Base-by-base conservation (phyloP, 2,113 vertebrate species). In the Scopus umbretta region DNA sequence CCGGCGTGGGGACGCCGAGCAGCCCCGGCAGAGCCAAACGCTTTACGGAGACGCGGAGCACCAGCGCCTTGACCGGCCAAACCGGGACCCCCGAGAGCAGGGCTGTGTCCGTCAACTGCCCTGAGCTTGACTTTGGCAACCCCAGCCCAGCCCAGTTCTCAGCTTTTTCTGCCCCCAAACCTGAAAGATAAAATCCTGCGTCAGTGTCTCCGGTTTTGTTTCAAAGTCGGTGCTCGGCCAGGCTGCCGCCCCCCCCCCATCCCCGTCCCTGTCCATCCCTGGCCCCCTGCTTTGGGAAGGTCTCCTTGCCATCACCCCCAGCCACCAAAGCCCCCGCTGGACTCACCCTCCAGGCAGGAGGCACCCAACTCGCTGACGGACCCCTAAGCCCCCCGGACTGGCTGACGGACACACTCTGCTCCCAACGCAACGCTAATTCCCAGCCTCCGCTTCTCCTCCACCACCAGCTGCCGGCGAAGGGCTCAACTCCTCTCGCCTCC, bases 1-100 rank as follows among this genome's bases (percentile, higher is more conserved):
- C 62, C 1, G 3, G 40, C 0, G 2, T 1, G n/a, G 53, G 52
- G 29, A 53, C 34, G 5, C 26, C 0, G 29, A 45, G 56, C 61
- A 66, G 42, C 42, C 42, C 70, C 2, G 38, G 40, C 71, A 10
- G 38, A 73, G 50, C 16, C 55, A 12, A 43, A n/a, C 14, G 8
- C 29, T 10, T 36, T 22, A 30, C 2, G 1, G 52, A 67, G 71
- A 58, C 66, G 9, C 1, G 3, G 42, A 36, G 73, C 74, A 62
- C 10, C 73, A 2, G 4, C 6, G 4, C 4, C 68, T 7, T 9
- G 15, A 38, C n/a, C 2, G 3, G 29, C 29, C 42, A 34, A 29
- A 11, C 15, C 0, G 4, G 36, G 50, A 42, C 30, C 15, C 12
- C n/a, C 4, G 5, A 8, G 14, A n/a, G 12, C 2, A 4, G 29